Percentiles rank a stretch among this genome's conserved stretches.
These are phyloP conservation scores for Tenthredo mesomela DNA, from an alignment of 2,888 invertebrate genomes.

Conservation along the genomic window DNA sequence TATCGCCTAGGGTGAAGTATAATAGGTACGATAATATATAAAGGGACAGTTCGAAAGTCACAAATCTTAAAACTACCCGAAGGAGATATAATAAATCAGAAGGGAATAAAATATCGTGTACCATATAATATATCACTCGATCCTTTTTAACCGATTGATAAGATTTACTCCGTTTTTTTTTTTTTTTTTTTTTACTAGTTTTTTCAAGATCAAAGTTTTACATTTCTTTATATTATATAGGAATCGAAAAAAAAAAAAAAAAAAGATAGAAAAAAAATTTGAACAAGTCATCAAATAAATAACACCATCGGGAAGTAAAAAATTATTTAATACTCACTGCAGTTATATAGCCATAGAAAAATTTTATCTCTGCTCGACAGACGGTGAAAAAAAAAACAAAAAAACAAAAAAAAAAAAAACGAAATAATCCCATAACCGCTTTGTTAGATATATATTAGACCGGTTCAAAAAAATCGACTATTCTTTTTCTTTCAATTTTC, in stretches of 20 bases:
- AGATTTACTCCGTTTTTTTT: not conserved
- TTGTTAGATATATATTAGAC: too few relatives aligned
- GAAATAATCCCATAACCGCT: not conserved
- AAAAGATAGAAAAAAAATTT: not conserved
- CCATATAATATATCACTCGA: not conserved
- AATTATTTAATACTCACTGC: not conserved
- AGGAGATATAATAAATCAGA: not conserved
- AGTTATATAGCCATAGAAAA: too few relatives aligned
- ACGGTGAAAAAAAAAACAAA: not conserved
- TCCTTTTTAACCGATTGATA: slow-evolving; percentile 18
- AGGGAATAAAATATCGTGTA: slow-evolving; percentile 3
- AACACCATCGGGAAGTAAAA: not conserved
- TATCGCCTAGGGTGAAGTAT: not conserved
- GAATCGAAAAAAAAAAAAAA: not conserved
- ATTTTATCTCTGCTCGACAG: not conserved
- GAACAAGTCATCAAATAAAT: not conserved
- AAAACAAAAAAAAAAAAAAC: not conserved
- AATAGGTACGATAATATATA: not conserved
- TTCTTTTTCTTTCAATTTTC: too few relatives aligned
- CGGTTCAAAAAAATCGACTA: too few relatives aligned
- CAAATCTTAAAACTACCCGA: not conserved
- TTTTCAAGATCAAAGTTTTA: not conserved
- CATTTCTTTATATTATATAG: not conserved
- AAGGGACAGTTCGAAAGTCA: not conserved
- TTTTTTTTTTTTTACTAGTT: not conserved